Evolutionary conservation across 2,113 vertebrate genomes (phyloP).

Genomic region (Sylvia atricapilla): DNA sequence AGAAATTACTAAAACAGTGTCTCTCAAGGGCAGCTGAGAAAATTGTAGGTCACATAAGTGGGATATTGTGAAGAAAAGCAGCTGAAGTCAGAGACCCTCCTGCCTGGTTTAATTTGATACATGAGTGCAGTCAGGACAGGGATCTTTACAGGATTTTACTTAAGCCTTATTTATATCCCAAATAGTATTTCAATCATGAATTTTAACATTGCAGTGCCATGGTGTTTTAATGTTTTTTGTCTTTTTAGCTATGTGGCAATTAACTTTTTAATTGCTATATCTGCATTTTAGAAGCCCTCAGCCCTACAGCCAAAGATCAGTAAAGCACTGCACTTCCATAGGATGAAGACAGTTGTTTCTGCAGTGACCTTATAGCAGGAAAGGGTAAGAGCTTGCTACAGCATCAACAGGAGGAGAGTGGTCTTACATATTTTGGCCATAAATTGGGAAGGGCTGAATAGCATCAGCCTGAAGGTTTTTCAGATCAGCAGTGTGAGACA

Average conservation of each 20-base stretch:
- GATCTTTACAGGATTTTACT: background rate
- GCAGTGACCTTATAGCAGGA: background rate
- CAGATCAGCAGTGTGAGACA: background rate
- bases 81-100: background rate
- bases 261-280: background rate
- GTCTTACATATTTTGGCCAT: background rate
- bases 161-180: background rate
- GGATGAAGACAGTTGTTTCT: background rate
- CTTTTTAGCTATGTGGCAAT: background rate
- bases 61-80: background rate
- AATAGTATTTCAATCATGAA: background rate
- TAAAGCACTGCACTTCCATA: background rate
- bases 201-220: background rate
- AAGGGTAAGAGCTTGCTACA: background rate
- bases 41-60: fast-evolving
- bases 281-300: background rate
- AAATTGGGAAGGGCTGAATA: background rate
- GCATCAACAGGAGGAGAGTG: background rate
- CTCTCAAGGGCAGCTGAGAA: background rate
- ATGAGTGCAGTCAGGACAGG: background rate
- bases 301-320: background rate
- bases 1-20: background rate
- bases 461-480: background rate
- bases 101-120: background rate
- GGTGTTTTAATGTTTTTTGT: background rate